phyloP scores from a whole-genome alignment of 2,888 invertebrate species.

The Auanema freiburgensis region DNA sequence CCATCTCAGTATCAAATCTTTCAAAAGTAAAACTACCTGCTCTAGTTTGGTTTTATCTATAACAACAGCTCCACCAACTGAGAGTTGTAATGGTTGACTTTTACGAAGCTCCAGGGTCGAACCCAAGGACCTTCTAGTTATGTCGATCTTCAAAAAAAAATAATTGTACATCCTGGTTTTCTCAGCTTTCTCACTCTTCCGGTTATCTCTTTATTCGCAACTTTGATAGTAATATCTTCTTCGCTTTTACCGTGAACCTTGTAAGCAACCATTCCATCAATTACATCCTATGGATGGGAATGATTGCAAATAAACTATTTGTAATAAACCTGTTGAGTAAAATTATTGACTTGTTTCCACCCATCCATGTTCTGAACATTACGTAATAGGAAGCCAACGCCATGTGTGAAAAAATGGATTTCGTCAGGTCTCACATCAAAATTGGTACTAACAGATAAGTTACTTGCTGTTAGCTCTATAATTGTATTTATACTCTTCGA shows the following conservation, averaged over 20 bases:
- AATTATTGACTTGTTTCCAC: conserved; percentile 22
- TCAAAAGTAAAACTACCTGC: conserved; percentile 3
- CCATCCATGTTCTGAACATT: not conserved
- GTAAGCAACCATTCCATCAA: conserved; percentile 23
- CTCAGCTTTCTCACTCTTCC: not conserved
- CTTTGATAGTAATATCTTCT: conserved; percentile 28
- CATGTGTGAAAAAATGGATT: conserved; percentile 36
- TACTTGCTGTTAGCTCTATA: conserved; percentile 23
- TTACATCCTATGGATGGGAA: conserved; percentile 21
- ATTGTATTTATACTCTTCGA: not conserved
- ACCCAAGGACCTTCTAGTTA: conserved; percentile 16
- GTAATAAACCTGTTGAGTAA: conserved; percentile 36
- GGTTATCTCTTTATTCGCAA: conserved; percentile 31
- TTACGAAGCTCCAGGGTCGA: conserved; percentile 17
- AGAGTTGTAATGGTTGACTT: conserved; percentile 26
- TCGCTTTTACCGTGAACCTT: conserved; percentile 25
- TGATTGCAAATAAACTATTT: not conserved
- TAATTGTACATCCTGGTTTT: not conserved
- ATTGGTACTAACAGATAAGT: conserved; percentile 47
- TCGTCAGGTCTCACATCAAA: conserved; percentile 40
- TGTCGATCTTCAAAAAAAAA: conserved; percentile 9
- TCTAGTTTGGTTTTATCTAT: conserved; percentile 33
- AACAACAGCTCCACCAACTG: conserved; percentile 36
- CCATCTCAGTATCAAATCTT: no score
- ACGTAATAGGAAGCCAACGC: conserved; percentile 16